Base-by-base conservation (phyloP, 2,888 invertebrate genomes). In the Lasiommata megera region DNA sequence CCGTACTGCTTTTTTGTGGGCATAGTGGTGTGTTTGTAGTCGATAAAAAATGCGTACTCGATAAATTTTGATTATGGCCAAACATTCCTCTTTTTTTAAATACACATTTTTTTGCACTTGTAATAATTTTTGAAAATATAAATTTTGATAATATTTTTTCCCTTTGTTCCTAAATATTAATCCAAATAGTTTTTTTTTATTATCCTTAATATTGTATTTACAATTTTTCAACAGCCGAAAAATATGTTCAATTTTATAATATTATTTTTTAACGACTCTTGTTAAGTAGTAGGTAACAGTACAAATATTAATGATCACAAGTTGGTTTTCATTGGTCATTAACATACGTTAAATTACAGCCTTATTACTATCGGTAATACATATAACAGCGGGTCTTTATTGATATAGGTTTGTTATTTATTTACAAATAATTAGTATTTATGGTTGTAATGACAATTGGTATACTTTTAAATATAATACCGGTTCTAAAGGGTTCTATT, bases 301-400 rank as follows among this genome's bases (percentile, higher is more conserved):
- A 91, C 91, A 91, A 91, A 91, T 91, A 91, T 91, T 90, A 90
- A 89, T 91, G 91, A 91, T 91, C 91, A 91, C 91, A 91, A 91
- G 90, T 91, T 89, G 91, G 91, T 91, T 91, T 91, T 91, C 91
- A 91, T 91, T 91, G 91, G 91, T 91, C 91, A 91, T 90, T 91
- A 91, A 90, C 88, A 88, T 89, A 90, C 88, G 82, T 89, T 90
- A 89, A 81, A 87, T 84, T 89, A 89, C 79, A 85, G 71, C 75
- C 90, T 90, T 89, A 89, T 67, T 70, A 73, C 85, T 88, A 86
- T 78, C 77, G 79, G 77, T 76, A 76, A 84, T 87, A 87, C 89
- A 83, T 66, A 76, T 86, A 89, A 88, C 88, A 88, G 85, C 73
- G 86, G 88, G 88, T 85, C 89, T 81, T 81, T 74, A 69, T 70